These are phyloP conservation scores for Leuciscus waleckii DNA, from an alignment of 2,797 vertebrate species.

Conservation along the genomic window DNA sequence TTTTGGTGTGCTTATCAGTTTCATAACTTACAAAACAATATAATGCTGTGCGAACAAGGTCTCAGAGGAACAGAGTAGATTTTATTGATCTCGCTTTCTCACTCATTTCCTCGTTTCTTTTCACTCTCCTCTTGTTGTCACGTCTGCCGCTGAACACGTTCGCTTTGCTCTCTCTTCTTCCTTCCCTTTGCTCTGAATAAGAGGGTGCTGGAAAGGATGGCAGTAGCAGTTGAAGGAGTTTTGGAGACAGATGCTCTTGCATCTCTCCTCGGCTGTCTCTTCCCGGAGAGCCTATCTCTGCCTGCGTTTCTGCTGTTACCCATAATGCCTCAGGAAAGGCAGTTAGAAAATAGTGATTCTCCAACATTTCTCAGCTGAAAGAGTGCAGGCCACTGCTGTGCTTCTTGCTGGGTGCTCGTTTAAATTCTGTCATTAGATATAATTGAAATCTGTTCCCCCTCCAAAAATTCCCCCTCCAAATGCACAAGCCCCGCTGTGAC, in stretches of 20 bases:
- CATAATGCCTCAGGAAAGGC: conserved; percentile 39
- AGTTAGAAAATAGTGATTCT: conserved; percentile 31
- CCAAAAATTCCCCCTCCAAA: neutral
- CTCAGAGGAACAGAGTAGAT: conserved; percentile 22
- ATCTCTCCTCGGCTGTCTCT: conserved; percentile 11
- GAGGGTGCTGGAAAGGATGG: conserved; percentile 31
- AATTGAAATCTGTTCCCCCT: conserved; percentile 44
- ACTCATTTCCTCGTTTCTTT: conserved; percentile 20
- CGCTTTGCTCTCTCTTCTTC: conserved; percentile 28
- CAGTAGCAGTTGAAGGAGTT: conserved; percentile 35
- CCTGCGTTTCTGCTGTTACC: conserved; percentile 17
- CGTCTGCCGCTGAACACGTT: conserved; percentile 17
- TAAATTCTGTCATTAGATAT: conserved; percentile 53
- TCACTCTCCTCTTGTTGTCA: conserved; percentile 17
- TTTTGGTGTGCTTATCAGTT: conserved; percentile 24
- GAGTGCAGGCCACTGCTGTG: conserved; percentile 22
- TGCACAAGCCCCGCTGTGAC: conserved; percentile 1
- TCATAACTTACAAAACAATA: conserved; percentile 43
- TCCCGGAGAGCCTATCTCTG: conserved; percentile 5
- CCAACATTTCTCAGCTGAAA: conserved; percentile 16
- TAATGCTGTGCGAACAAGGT: neutral
- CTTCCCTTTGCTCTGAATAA: conserved; percentile 22
- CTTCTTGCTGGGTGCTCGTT: conserved; percentile 33
- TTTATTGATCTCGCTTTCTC: conserved; percentile 35
- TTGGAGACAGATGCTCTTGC: conserved; percentile 15